Conservation (phyloP, 2,113 vertebrate species). For the Vireo altiloquus region DNA sequence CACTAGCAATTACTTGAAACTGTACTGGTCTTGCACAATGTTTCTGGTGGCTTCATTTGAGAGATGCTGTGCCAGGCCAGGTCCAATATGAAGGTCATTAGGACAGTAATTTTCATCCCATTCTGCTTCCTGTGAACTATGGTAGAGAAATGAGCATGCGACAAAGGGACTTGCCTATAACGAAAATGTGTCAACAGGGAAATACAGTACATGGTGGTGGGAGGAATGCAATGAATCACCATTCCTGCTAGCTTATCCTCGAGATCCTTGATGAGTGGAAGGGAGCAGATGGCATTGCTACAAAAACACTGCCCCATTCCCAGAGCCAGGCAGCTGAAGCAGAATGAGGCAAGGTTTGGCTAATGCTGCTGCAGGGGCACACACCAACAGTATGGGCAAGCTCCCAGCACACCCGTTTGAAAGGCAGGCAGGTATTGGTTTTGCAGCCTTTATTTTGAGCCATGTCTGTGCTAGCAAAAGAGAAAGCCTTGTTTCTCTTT, state of each 20-base stretch:
- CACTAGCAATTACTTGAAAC: not conserved
- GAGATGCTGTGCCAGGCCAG: not conserved
- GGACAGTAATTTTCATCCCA: not conserved
- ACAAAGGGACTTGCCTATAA: not conserved
- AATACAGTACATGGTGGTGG: not conserved
- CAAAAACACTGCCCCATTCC: not conserved
- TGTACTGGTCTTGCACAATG: not conserved
- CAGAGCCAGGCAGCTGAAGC: not conserved
- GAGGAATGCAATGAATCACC: not conserved
- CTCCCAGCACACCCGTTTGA: not conserved
- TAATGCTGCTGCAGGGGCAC: not conserved
- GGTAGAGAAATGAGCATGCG: not conserved
- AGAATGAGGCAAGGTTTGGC: not conserved
- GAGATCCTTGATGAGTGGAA: not conserved
- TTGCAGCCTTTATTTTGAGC: not conserved
- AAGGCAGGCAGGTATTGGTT: not conserved
- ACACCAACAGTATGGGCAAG: not conserved
- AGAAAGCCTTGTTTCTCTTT: not conserved
- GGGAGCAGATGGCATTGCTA: not conserved
- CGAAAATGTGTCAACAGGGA: not conserved
- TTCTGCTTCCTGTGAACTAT: not conserved
- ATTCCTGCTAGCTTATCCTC: not conserved
- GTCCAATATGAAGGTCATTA: not conserved
- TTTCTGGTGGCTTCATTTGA: not conserved
- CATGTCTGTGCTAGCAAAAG: not conserved